A percentile compares a stretch with the other conserved stretches of the same genome.
Evolutionary conservation across 2,797 vertebrate species (phyloP).

Genomic region (Pseudochaenichthys georgianus): DNA sequence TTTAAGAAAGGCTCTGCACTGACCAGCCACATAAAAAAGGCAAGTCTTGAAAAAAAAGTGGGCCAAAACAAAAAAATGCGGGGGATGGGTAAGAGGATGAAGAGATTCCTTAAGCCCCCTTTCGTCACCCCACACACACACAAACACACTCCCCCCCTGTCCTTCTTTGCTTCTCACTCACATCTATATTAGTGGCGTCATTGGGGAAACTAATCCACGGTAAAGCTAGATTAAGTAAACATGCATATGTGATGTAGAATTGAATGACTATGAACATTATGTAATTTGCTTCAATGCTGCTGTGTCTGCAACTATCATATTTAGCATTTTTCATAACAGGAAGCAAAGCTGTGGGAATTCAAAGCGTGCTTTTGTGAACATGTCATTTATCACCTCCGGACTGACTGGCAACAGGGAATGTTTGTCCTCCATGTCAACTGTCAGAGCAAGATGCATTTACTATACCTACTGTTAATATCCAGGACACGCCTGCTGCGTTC

Average conservation of each 20-base stretch:
- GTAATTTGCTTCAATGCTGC: conserved; percentile 19
- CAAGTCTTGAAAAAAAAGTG: conserved; percentile 77
- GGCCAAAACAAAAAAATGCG: conserved; percentile 60
- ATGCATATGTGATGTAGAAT: conserved; percentile 5
- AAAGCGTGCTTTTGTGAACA: conserved; percentile 35
- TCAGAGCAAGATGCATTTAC: conserved; percentile 63
- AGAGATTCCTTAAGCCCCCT: conserved; percentile 66
- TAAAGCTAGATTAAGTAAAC: conserved; percentile 25
- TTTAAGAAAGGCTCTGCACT: conserved; percentile 76
- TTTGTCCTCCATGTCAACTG: conserved; percentile 64
- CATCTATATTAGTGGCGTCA: conserved; percentile 60
- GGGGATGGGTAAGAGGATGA: conserved; percentile 70
- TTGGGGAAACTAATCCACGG: conserved; percentile 26
- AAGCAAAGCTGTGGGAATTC: conserved; percentile 49
- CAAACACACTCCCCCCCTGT: conserved; percentile 46
- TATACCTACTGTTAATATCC: conserved; percentile 33
- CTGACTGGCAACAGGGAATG: conserved; percentile 45
- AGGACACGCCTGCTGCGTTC: conserved; percentile 45
- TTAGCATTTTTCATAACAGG: conserved; percentile 41
- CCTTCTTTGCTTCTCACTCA: conserved; percentile 32
- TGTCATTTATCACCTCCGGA: conserved; percentile 64
- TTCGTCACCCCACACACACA: conserved; percentile 55
- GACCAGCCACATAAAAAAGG: conserved; percentile 83
- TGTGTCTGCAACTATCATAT: not conserved
- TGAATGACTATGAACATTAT: conserved; percentile 38